phyloP scores from a whole-genome alignment of 2,797 vertebrate species.

The Pseudotriccus pelzelni region DNA sequence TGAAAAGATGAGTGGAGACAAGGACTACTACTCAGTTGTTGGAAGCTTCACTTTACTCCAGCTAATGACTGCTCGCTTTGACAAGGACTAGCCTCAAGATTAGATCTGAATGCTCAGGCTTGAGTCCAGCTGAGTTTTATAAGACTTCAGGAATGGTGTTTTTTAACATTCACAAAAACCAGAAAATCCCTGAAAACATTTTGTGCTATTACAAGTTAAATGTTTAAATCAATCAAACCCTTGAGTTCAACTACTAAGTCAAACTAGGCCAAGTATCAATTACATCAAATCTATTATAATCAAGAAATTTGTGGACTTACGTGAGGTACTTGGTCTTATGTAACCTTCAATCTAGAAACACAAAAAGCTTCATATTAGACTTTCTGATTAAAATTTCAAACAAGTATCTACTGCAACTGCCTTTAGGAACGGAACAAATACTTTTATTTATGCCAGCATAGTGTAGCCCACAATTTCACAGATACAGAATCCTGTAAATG shows the following conservation, averaged over 20 bases:
- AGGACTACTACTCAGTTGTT: not conserved
- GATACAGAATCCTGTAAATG: not conserved
- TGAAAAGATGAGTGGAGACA: not conserved
- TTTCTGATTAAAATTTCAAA: not conserved
- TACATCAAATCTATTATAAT: not conserved
- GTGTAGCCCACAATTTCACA: not conserved
- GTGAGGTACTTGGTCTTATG: not conserved
- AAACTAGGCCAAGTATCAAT: not conserved
- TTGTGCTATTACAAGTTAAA: not conserved
- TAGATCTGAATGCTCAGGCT: not conserved
- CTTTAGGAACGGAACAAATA: not conserved
- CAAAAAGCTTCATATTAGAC: not conserved
- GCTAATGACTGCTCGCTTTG: not conserved
- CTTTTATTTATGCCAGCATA: not conserved
- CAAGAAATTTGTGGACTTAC: slow-evolving; percentile 32
- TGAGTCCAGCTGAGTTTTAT: not conserved
- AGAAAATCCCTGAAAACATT: not conserved
- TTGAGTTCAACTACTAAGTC: not conserved
- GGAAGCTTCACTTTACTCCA: not conserved
- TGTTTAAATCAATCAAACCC: not conserved
- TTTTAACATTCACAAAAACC: not conserved
- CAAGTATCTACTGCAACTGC: not conserved
- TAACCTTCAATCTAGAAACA: slow-evolving; percentile 22
- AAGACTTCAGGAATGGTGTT: not conserved
- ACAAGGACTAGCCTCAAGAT: not conserved